These are phyloP conservation scores for Entomyzon cyanotis DNA, from an alignment of 2,113 vertebrate genomes.

Conservation along the genomic window DNA sequence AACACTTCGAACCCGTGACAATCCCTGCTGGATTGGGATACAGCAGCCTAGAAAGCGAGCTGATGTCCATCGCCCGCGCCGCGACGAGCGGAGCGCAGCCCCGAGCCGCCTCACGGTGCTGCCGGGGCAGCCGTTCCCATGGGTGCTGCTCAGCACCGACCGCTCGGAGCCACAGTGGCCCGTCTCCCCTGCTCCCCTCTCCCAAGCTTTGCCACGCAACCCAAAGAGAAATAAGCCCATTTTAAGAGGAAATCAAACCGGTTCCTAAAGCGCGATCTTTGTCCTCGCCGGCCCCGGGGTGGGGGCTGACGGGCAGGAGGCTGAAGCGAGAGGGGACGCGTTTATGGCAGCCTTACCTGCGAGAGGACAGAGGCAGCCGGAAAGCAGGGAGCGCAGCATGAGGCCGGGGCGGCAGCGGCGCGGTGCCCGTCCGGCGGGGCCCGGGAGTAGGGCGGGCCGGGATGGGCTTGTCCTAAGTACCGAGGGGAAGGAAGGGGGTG, in stretches of 20 bases:
- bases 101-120: fast-evolving
- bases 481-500: neutral
- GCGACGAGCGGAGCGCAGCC: neutral
- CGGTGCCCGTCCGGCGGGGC: neutral
- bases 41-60: too few species aligned
- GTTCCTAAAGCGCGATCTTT: neutral
- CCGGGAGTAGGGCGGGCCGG: neutral
- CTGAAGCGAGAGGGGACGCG: neutral
- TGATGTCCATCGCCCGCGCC: fast-evolving
- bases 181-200: neutral
- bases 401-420: neutral
- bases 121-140: neutral
- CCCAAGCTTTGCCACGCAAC: neutral
- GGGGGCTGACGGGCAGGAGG: neutral
- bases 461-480: neutral
- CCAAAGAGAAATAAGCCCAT: neutral
- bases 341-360: neutral
- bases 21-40: neutral
- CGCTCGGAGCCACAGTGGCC: neutral
- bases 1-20: neutral
- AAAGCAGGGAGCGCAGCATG: slow-evolving; percentile 48
- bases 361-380: slow-evolving; percentile 37
- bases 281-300: neutral
- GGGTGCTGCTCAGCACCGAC: neutral
- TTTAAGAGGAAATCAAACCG: neutral